Base-by-base conservation (phyloP, 2,113 vertebrate genomes). In the Quiscalus mexicanus region DNA sequence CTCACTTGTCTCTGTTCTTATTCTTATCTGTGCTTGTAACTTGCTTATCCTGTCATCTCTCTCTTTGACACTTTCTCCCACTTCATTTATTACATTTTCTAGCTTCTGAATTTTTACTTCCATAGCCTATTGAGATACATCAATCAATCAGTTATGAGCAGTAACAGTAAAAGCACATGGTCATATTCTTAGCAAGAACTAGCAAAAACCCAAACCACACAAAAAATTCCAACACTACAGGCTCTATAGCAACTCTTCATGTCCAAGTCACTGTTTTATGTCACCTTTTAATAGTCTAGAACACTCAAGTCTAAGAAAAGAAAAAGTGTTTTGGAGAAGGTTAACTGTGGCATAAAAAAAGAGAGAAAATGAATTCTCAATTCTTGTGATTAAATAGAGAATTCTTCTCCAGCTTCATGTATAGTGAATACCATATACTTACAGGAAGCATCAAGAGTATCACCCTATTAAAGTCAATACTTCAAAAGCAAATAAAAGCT, bases 41-140 rank as follows among this genome's bases (percentile, higher is more conserved):
- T 76, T 87, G 31, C 93, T 91, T 95, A 98, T 98, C 21, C 53
- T 96, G 15, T 97, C 92, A 78, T 98, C 96, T 42, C 98, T 98
- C 22, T 98, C 96, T 73, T 68, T 47, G 45, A 97, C 31, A 2
- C 90, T 95, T 87, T 93, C 64, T 79, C 88, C 87, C 10, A 93
- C 95, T 94, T 98, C 95, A 20, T 35, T 60, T 71, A 96, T 82
- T 49, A 73, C 85, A 18, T 95, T 95, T 97, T 99, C 94, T 27
- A 99, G 87, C 59, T 97, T 91, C 55, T 96, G 82, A 28, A 97
- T 94, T 83, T 97, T 97, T 16, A 24, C 15, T 88, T 80, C 70
- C 93, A 98, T 89, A 67, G 52, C 91, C 98, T 99, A 59, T 85
- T 45, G 39, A 83, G 31, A 84, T 63, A 90, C 7, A 84, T 28